phyloP scores from a whole-genome alignment of 2,797 vertebrate genomes.

The Crax fasciolata region DNA sequence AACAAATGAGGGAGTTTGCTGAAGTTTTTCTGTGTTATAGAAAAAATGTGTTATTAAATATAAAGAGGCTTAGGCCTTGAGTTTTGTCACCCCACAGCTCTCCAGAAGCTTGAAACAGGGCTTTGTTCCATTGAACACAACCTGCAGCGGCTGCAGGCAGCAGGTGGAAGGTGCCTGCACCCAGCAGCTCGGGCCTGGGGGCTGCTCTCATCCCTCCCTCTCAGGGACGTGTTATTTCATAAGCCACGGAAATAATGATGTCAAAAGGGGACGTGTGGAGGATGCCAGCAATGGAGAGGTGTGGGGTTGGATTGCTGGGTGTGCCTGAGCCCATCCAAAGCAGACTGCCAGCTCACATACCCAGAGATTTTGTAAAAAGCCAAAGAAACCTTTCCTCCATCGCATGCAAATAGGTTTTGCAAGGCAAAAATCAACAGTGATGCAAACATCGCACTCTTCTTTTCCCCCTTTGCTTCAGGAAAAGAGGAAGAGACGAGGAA shows the following conservation, averaged over 20 bases:
- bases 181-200: constrained; percentile 2
- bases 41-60: constrained; percentile 44
- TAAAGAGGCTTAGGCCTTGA: constrained; percentile 15
- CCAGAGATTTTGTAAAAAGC: background rate
- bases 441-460: background rate
- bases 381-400: background rate
- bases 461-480: background rate
- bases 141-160: background rate
- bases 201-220: background rate
- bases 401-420: background rate
- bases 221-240: background rate
- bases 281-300: background rate
- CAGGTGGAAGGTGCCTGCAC: background rate
- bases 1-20: background rate
- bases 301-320: background rate
- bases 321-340: background rate
- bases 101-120: constrained; percentile 9
- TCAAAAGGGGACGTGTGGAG: background rate
- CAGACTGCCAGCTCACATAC: background rate
- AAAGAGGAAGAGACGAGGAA: background rate
- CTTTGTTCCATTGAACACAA: constrained; percentile 5
- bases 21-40: background rate
- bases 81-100: background rate
- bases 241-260: background rate
- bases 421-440: background rate